Conservation (phyloP, 1,140 invertebrate species). For the Saxidomus purpurata region DNA sequence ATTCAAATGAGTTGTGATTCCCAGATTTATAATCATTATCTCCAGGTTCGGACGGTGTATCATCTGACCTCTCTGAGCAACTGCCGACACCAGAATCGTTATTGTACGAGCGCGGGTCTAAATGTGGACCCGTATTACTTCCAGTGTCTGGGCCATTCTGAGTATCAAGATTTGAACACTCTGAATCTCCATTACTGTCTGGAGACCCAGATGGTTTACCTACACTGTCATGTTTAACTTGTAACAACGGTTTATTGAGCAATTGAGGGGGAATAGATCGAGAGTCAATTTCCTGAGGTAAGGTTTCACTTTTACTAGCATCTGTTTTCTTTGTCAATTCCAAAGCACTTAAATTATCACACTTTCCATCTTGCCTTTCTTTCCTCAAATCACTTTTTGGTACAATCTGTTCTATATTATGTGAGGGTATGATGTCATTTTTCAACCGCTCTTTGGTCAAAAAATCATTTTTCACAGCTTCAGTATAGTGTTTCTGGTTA, state of each 20-base stretch:
- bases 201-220: slow-evolving; percentile 52
- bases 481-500: slow-evolving; percentile 13
- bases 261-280: slow-evolving; percentile 70
- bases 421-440: slow-evolving; percentile 51
- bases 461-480: slow-evolving; percentile 44
- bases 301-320: slow-evolving; percentile 19
- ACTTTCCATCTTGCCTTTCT: slow-evolving; percentile 18
- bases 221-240: slow-evolving; percentile 62
- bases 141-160: slow-evolving; percentile 74
- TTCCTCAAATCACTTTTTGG: slow-evolving; percentile 21
- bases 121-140: slow-evolving; percentile 67
- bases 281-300: slow-evolving; percentile 63
- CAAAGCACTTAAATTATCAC: slow-evolving; percentile 50
- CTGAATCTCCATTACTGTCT: slow-evolving; percentile 73
- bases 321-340: neutral
- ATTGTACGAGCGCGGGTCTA: slow-evolving; percentile 73
- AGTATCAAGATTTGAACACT: slow-evolving; percentile 77
- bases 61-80: slow-evolving; percentile 83
- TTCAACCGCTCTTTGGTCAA: slow-evolving; percentile 45
- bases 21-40: slow-evolving; percentile 79
- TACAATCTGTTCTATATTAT: slow-evolving; percentile 53
- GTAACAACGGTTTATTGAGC: slow-evolving; percentile 75
- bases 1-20: slow-evolving; percentile 65
- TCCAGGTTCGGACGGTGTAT: slow-evolving; percentile 82
- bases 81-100: slow-evolving; percentile 83